phyloP scores from a whole-genome alignment of 2,888 invertebrate genomes.

The Oscheius sp. region DNA sequence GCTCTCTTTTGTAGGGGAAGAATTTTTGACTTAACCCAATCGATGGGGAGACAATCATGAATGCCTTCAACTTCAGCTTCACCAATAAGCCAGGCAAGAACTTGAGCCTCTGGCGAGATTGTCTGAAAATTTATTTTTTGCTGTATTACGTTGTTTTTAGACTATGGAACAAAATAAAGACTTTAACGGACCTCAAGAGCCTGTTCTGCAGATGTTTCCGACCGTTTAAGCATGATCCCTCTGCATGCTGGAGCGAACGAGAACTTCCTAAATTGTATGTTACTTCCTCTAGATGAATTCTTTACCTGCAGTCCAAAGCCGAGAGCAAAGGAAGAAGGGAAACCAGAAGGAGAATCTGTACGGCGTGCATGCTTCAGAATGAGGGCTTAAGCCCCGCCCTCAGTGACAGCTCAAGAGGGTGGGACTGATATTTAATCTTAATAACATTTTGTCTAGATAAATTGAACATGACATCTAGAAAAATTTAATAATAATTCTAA shows the following conservation, averaged over 20 bases:
- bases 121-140: too few species aligned
- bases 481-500: too few species aligned
- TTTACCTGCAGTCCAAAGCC: constrained; percentile 48
- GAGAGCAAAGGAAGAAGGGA: constrained; percentile 40
- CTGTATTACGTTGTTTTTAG: too few species aligned
- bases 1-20: not conserved
- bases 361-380: constrained; percentile 29
- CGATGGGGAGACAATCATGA: constrained; percentile 18
- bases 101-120: constrained; percentile 13
- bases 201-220: constrained; percentile 15
- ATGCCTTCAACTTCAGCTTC: constrained; percentile 28
- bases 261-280: constrained; percentile 51
- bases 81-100: constrained; percentile 5
- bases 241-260: constrained; percentile 63
- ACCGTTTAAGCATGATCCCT: constrained; percentile 60
- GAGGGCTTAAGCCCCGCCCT: constrained; percentile 20
- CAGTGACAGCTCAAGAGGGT: constrained; percentile 9
- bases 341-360: constrained; percentile 39
- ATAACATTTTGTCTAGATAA: not conserved
- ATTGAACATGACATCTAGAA: not conserved
- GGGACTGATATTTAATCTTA: not conserved
- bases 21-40: constrained; percentile 18
- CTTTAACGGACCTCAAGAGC: constrained; percentile 3
- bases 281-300: not conserved
- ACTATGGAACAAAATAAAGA: too few species aligned